Percentiles rank a stretch among this genome's conserved stretches.
Conservation (phyloP, 1,140 invertebrate species). For the Metopolophium dirhodum region DNA sequence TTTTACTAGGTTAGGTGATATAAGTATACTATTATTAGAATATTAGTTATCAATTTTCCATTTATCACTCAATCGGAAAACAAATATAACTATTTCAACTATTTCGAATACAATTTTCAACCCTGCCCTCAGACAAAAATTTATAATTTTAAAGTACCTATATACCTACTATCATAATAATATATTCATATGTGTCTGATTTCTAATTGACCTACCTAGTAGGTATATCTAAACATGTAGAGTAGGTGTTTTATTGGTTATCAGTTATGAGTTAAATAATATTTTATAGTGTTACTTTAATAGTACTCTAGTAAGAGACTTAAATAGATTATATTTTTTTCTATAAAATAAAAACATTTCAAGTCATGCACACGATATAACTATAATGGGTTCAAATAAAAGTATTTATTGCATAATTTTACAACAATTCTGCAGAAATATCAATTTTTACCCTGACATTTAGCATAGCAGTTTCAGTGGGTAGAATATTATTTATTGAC, state of each 20-base stretch:
- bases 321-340: conserved; percentile 1
- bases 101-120: neutral
- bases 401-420: neutral
- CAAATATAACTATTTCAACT: neutral
- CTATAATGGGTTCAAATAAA: neutral
- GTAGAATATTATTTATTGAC: neutral
- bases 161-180: neutral
- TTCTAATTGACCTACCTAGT: neutral
- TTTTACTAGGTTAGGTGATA: too few relatives aligned
- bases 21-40: neutral
- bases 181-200: neutral
- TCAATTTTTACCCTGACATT: conserved; percentile 28
- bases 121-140: neutral
- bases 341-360: neutral
- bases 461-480: neutral
- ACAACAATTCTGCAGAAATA: neutral
- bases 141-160: neutral
- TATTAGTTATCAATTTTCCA: neutral
- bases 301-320: neutral
- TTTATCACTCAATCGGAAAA: neutral
- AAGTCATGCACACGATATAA: neutral
- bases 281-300: neutral
- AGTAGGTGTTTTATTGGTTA: neutral
- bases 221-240: neutral
- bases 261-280: neutral